phyloP scores from a whole-genome alignment of 2,888 invertebrate species.

The Pandemis cinnamomeana region DNA sequence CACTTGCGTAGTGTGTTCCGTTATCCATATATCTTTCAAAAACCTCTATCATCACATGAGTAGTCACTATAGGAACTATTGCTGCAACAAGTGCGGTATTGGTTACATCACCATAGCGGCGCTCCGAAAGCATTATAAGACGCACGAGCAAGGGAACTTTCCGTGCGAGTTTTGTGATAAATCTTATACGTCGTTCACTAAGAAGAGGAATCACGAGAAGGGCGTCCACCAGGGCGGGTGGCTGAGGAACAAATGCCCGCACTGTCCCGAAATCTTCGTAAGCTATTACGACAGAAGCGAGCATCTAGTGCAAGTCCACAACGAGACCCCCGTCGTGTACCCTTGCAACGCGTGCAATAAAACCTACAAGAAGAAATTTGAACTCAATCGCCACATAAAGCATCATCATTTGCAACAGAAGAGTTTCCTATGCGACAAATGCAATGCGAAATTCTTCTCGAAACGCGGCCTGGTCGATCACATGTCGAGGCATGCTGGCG shows the following conservation, averaged over 20 bases:
- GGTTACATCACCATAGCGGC: constrained; percentile 78
- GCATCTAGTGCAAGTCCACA: constrained; percentile 72
- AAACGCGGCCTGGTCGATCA: constrained; percentile 75
- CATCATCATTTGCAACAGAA: constrained; percentile 77
- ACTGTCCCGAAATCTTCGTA: constrained; percentile 76
- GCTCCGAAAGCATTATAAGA: constrained; percentile 76
- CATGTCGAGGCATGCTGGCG: constrained; percentile 66
- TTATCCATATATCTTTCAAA: constrained; percentile 76
- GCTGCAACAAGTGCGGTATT: constrained; percentile 76
- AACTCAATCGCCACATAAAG: constrained; percentile 75
- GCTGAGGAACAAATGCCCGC: constrained; percentile 78
- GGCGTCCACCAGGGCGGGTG: constrained; percentile 79
- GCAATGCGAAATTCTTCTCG: constrained; percentile 76
- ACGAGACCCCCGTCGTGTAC: constrained; percentile 67
- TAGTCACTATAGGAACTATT: constrained; percentile 78
- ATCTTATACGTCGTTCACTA: constrained; percentile 78
- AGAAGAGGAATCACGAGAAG: constrained; percentile 76
- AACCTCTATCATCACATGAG: constrained; percentile 80
- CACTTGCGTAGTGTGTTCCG: constrained; percentile 73
- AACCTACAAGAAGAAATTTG: constrained; percentile 76
- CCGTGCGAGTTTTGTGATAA: constrained; percentile 83
- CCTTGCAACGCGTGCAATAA: constrained; percentile 79
- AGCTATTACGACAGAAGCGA: constrained; percentile 78
- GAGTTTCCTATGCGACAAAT: constrained; percentile 73
- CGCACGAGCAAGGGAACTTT: constrained; percentile 80